phyloP scores from a whole-genome alignment of 1,140 invertebrate genomes.

The Araneus ventricosus region DNA sequence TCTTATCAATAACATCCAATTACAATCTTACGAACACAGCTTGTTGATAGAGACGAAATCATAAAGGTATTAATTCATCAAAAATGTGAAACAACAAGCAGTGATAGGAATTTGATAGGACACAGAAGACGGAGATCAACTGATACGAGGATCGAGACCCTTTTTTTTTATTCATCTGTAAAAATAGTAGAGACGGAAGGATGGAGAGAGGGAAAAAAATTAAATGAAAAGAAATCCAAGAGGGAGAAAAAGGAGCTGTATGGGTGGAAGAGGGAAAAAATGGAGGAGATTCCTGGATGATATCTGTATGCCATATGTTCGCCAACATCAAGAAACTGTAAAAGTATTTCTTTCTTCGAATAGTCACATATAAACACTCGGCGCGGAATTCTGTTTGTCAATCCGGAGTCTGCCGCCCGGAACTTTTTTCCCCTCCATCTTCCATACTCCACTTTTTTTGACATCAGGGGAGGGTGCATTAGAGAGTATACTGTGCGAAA shows the following conservation, averaged over 20 bases:
- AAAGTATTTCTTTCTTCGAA: constrained; percentile 68
- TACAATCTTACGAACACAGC: not conserved
- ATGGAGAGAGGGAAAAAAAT: not conserved
- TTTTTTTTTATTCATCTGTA: constrained; percentile 46
- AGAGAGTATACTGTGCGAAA: not conserved
- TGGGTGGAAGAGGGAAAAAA: not conserved
- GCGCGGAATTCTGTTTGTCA: constrained; percentile 68
- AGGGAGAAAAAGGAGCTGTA: not conserved
- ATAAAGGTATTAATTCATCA: not conserved
- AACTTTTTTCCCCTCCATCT: not conserved
- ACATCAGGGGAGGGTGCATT: constrained; percentile 24
- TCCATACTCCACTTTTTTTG: not conserved
- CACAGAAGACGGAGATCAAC: constrained; percentile 38
- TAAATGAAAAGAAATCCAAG: not conserved
- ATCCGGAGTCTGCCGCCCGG: constrained; percentile 28
- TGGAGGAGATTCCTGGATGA: constrained; percentile 7
- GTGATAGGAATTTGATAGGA: not conserved
- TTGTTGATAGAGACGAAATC: not conserved
- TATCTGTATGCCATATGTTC: constrained; percentile 73
- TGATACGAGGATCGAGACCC: not conserved
- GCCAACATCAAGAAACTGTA: constrained; percentile 52
- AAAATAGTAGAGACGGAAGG: constrained; percentile 55
- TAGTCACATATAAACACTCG: constrained; percentile 63
- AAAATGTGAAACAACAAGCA: not conserved
- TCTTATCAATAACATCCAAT: not conserved